phyloP scores from a whole-genome alignment of 2,888 invertebrate genomes.

The Epinotia nisella region DNA sequence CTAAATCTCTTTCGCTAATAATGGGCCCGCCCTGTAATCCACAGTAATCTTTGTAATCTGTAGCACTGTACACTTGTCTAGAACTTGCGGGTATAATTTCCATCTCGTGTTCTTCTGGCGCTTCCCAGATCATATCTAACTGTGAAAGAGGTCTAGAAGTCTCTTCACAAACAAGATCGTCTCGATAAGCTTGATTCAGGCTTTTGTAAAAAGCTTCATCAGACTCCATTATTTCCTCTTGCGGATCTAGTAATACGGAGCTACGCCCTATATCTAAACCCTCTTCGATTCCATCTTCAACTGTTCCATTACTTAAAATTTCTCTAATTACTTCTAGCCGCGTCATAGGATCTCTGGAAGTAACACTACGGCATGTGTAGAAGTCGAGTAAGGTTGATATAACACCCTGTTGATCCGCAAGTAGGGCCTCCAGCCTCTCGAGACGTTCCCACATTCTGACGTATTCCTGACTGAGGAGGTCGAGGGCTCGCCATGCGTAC shows the following conservation, averaged over 20 bases:
- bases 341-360: conserved; percentile 82
- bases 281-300: conserved; percentile 88
- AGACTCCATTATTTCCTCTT: conserved; percentile 87
- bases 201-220: conserved; percentile 95
- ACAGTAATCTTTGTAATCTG: conserved; percentile 91
- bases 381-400: conserved; percentile 94
- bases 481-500: conserved; percentile 96
- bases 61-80: conserved; percentile 89
- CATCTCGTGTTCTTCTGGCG: conserved; percentile 89
- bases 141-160: conserved; percentile 88
- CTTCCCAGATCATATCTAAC: conserved; percentile 94
- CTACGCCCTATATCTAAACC: conserved; percentile 84
- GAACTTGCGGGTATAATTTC: conserved; percentile 82
- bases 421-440: conserved; percentile 93
- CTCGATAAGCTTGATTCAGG: conserved; percentile 94
- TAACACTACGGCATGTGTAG: conserved; percentile 85
- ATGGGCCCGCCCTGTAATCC: conserved; percentile 88
- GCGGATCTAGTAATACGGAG: conserved; percentile 71
- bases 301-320: conserved; percentile 87
- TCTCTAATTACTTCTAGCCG: conserved; percentile 86
- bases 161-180: conserved; percentile 88
- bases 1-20: conserved; percentile 91
- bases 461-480: conserved; percentile 95
- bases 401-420: conserved; percentile 95
- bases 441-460: conserved; percentile 97